Evolutionary conservation across 2,113 vertebrate species (phyloP).

Genomic region (Sus scrofa): T2T-Sscrofa CM000826.6:111670501-111671000

Average conservation of each 20-base stretch:
- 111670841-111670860: neutral
- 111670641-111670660: neutral
- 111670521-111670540: neutral
- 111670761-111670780: neutral
- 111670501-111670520: neutral
- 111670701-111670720: neutral
- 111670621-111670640: neutral
- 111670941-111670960: slow-evolving; percentile 36
- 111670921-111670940: neutral
- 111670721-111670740: neutral
- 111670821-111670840: neutral
- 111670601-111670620: neutral
- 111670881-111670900: neutral
- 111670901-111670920: slow-evolving; percentile 47
- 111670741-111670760: neutral
- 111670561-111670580: neutral
- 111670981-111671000: neutral
- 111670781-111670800: slow-evolving; percentile 12
- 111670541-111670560: neutral
- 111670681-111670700: neutral
- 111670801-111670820: neutral
- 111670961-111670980: neutral
- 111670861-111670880: neutral
- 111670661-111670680: neutral
- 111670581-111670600: neutral